Conservation (phyloP, 2,797 vertebrate genomes). For the Pitangus sulphuratus region DNA sequence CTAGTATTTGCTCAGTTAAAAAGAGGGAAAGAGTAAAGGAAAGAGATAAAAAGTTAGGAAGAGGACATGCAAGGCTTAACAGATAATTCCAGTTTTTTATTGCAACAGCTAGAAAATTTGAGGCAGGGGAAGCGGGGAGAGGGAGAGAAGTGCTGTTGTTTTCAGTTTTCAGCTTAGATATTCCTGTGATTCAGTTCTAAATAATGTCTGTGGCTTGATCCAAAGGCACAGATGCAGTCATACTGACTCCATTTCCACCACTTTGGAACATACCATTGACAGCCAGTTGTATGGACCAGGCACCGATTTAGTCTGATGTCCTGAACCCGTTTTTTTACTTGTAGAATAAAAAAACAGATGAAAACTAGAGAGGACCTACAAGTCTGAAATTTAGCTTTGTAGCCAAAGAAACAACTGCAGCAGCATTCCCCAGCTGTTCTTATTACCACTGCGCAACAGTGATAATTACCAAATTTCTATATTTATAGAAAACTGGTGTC, state of each 20-base stretch:
- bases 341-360: not conserved
- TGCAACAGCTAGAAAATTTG: not conserved
- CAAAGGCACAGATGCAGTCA: not conserved
- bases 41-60: not conserved
- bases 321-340: not conserved
- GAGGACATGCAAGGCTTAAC: not conserved
- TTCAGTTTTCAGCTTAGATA: not conserved
- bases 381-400: not conserved
- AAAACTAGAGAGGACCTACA: not conserved
- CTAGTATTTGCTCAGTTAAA: not conserved
- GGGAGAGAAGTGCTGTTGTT: not conserved
- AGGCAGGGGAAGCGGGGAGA: accelerated
- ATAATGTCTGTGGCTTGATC: not conserved
- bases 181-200: not conserved
- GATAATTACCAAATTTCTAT: slow-evolving; percentile 37
- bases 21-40: not conserved
- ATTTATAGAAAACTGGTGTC: slow-evolving; percentile 47
- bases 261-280: not conserved
- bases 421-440: slow-evolving; percentile 14
- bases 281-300: not conserved
- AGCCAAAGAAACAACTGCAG: not conserved
- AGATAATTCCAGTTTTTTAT: not conserved
- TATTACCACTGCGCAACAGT: not conserved
- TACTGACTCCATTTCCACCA: not conserved
- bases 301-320: not conserved